Evolutionary conservation across 2,797 vertebrate genomes (phyloP), one percentile per base, ranked within the genome.

Genomic region (Typhlichthys subterraneus): DNA sequence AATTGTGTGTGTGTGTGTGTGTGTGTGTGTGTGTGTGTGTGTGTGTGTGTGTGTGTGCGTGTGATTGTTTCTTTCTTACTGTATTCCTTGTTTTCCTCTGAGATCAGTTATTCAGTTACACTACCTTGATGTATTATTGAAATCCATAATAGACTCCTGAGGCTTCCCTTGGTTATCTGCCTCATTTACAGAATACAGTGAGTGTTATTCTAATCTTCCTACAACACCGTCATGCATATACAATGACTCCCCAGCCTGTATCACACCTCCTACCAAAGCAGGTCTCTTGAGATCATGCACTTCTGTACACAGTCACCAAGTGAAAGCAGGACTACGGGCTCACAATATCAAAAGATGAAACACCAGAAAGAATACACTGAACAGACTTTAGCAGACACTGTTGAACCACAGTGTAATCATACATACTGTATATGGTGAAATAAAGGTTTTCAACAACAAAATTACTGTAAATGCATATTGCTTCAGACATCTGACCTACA

Each of bases 81-180:
- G 60, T 67, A 45, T 63, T 80, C 80, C 80, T 85, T 93, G 94
- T 92, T 93, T 93, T 93, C 96, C 95, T 96, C 93, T 87, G 96
- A 98, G 96, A 98, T 97, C 93, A 87, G 95, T 97, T 98, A 97
- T 96, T 98, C 96, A 95, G 95, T 98, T 98, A 97, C 95, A 95
- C 94, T 94, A 98, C 96, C 97, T 98, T 99, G 96, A 98, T 99
- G 97, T 99, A 96, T 99, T 98, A 99, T 99, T 99, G 97, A 99
- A 98, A 97, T 96, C 95, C 95, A 96, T 99, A 99, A 99, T 97
- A 96, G 96, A 96, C 97, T 99, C 97, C 93, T 85, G 97, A 96
- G 97, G 94, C 92, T 93, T 94, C 92, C 91, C 91, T 94, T 96
- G 94, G 94, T 95, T 95, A 95, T 96, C 94, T 93, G 92, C 96